Base-by-base conservation (phyloP, 2,113 vertebrate species). In the Machaerirhynchus nigripectus region DNA sequence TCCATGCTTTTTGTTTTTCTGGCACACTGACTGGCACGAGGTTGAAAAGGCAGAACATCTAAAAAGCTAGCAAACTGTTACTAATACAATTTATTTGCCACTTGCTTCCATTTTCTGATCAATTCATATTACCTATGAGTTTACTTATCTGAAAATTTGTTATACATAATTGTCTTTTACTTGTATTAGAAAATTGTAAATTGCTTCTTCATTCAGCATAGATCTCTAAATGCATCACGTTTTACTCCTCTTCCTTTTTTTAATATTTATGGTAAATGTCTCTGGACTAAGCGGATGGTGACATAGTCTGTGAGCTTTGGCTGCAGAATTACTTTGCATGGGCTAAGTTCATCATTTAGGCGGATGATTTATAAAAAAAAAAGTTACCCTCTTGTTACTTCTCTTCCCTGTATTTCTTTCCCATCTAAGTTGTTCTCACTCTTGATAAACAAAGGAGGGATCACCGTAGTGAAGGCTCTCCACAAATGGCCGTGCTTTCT, bases 211-310 rank as follows among this genome's bases (percentile, higher is more conserved):
- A 44, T 64, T 87, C 84, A 87, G 31, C 57, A 28, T 52, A 68
- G 39, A 35, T 56, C 69, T 70, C 65, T 52, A 65, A 85, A 87
- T 77, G 9, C 7, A 9, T n/a, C 47, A 56, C 10, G 6, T 68
- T 94, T 90, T 46, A 37, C 39, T 82, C 27, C 19, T 90, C 53
- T 91, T 85, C 4, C 1, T 52, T 89, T 97, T 86, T 95, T 92
- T 90, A 27, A 90, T 59, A 94, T 50, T 83, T 84, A 53, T 55
- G 59, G 76, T 86, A 73, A 86, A 85, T 50, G 40, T 64, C 76
- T 90, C 81, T 93, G 92, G 91, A 77, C 44, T 61, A 95, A 96
- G 88, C 61, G 79, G 84, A 87, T 59, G 67, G 73, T 83, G 67
- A 87, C 70, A 55, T 78, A 88, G 53, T 79, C 84, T 91, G 49